Evolutionary conservation across 1,140 invertebrate species (phyloP).

Genomic region (Cotesia glomerata): DNA sequence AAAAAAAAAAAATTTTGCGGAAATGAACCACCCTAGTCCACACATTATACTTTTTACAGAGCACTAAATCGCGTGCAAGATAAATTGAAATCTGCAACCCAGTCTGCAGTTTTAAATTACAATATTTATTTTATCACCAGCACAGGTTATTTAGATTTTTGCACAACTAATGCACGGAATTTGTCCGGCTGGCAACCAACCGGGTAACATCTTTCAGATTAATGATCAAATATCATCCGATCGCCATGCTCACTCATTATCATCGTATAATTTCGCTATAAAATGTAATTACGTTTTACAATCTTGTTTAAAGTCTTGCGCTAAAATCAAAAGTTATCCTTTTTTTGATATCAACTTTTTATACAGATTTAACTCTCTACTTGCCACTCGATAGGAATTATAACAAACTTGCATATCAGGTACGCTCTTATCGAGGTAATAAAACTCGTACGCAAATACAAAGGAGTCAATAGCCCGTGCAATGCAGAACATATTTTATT

Average conservation of each 20-base stretch:
- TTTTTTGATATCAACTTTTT: background rate
- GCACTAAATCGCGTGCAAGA: too few species aligned
- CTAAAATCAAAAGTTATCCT: background rate
- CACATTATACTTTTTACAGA: too few species aligned
- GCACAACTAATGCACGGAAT: too few species aligned
- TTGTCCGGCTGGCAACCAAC: too few species aligned
- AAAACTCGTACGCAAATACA: background rate
- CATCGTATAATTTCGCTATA: background rate
- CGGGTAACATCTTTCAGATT: background rate
- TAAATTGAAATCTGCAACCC: too few species aligned
- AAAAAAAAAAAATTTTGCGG: too few species aligned
- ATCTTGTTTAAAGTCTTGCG: background rate
- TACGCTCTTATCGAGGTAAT: slow-evolving; percentile 10
- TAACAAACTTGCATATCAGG: background rate
- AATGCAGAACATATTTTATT: too few species aligned
- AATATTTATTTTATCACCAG: too few species aligned
- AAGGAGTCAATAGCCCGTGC: slow-evolving; percentile 6
- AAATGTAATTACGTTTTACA: background rate
- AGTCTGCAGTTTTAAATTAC: slow-evolving; percentile 9
- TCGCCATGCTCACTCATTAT: background rate
- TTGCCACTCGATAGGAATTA: background rate
- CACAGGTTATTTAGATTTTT: background rate
- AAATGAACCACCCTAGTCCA: too few species aligned
- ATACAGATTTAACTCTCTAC: background rate
- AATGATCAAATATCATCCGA: background rate